phyloP scores from a whole-genome alignment of 1,140 invertebrate species.

The Listronotus bonariensis region DNA sequence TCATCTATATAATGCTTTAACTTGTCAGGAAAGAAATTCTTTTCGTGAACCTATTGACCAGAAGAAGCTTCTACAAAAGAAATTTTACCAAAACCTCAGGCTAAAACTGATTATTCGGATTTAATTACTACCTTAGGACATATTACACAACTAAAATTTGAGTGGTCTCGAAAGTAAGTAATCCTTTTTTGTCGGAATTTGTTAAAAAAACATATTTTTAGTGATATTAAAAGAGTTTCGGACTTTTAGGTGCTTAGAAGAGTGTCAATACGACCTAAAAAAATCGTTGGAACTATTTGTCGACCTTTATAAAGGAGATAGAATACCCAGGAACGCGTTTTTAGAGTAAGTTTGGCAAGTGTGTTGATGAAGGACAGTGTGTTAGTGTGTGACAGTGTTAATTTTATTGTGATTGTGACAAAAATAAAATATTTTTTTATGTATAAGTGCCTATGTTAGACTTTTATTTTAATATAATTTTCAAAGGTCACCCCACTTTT shows the following conservation, averaged over 20 bases:
- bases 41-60: conserved; percentile 40
- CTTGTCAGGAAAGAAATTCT: conserved; percentile 62
- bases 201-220: too few relatives aligned
- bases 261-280: conserved; percentile 83
- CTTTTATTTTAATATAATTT: too few relatives aligned
- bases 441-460: too few relatives aligned
- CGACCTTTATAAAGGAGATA: conserved; percentile 73
- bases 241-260: conserved; percentile 76
- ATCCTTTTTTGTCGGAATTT: neutral
- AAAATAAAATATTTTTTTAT: neutral
- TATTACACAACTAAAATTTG: conserved; percentile 80
- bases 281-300: conserved; percentile 76
- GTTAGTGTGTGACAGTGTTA: too few relatives aligned
- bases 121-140: conserved; percentile 69
- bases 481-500: too few relatives aligned
- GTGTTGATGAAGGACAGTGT: neutral
- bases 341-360: conserved; percentile 58
- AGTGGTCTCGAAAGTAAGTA: conserved; percentile 78
- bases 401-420: neutral
- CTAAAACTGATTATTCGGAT: conserved; percentile 49
- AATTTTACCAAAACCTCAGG: conserved; percentile 29
- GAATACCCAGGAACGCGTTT: conserved; percentile 81
- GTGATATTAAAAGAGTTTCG: too few relatives aligned
- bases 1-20: conserved; percentile 72
- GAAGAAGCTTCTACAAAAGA: conserved; percentile 19